Evolutionary conservation across 2,888 invertebrate species (phyloP).

Genomic region (Eledona agricola): DNA sequence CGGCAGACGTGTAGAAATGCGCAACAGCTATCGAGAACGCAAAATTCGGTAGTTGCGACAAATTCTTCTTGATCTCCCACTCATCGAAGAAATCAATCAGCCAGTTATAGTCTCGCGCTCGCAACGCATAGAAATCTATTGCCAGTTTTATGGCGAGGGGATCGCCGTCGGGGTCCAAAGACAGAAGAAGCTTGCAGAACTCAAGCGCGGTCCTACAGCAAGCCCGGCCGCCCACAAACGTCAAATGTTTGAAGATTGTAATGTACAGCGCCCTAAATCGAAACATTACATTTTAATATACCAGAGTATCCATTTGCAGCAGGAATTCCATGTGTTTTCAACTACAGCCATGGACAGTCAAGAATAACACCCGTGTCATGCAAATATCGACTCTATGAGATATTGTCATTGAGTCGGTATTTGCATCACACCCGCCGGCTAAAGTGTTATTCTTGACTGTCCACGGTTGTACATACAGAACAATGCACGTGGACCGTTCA

Average conservation of each 20-base stretch:
- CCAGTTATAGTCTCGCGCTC: constrained; percentile 79
- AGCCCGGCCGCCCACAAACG: constrained; percentile 79
- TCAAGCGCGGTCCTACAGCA: constrained; percentile 89
- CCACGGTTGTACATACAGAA: too few species aligned
- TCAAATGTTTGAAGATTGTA: constrained; percentile 82
- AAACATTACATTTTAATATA: constrained; percentile 14
- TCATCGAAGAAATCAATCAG: constrained; percentile 64
- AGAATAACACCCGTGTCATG: too few species aligned
- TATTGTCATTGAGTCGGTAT: too few species aligned
- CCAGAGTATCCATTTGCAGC: background rate
- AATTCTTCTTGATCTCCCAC: constrained; percentile 72
- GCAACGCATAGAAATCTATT: constrained; percentile 84
- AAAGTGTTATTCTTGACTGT: too few species aligned
- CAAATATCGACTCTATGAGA: too few species aligned
- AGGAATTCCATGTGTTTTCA: background rate
- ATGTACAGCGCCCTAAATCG: constrained; percentile 76
- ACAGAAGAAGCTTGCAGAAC: constrained; percentile 83
- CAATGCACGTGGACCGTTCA: too few species aligned
- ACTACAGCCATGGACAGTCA: too few species aligned
- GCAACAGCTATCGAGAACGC: constrained; percentile 83
- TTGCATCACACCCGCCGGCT: too few species aligned
- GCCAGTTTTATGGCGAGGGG: constrained; percentile 79
- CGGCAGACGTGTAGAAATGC: constrained; percentile 68
- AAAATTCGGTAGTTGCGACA: constrained; percentile 87
- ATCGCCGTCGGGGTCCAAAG: constrained; percentile 78